These are phyloP conservation scores for Lucifuga dentata DNA, from an alignment of 2,113 vertebrate genomes.

Conservation along the genomic window DNA sequence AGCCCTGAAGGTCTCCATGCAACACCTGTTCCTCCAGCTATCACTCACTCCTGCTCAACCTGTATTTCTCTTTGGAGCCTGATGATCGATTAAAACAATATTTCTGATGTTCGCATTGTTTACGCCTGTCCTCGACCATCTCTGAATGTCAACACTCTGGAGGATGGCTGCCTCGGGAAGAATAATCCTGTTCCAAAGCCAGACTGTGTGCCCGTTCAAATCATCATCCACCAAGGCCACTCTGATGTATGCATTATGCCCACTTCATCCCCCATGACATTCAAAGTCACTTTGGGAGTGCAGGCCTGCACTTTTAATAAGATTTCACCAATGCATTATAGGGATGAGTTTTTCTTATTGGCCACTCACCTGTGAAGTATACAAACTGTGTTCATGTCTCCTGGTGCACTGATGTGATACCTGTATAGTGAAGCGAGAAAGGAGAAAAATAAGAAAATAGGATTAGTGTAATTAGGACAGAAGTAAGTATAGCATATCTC, in stretches of 20 bases:
- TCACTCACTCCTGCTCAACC: constrained; percentile 41
- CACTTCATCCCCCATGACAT: constrained; percentile 73
- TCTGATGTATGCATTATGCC: constrained; percentile 70
- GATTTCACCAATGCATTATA: constrained; percentile 80
- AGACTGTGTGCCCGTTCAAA: constrained; percentile 66
- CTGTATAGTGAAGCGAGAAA: constrained; percentile 39
- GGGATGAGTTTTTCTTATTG: constrained; percentile 77
- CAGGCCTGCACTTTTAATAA: constrained; percentile 75
- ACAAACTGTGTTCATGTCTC: constrained; percentile 58
- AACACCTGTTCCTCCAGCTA: constrained; percentile 73
- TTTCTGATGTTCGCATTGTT: constrained; percentile 72
- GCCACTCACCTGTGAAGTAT: constrained; percentile 56
- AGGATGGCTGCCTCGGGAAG: constrained; percentile 63
- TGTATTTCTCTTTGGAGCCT: constrained; percentile 33
- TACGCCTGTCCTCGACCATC: constrained; percentile 73
- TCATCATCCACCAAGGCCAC: constrained; percentile 75
- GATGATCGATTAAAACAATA: constrained; percentile 80
- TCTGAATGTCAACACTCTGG: constrained; percentile 78
- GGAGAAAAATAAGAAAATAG: constrained; percentile 57
- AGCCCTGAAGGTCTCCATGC: constrained; percentile 56
- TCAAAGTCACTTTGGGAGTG: constrained; percentile 80
- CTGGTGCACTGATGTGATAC: constrained; percentile 48
- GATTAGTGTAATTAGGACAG: constrained; percentile 65
- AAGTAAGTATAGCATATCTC: constrained; percentile 38
- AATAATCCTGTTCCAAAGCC: constrained; percentile 77